These are phyloP conservation scores for Melanostoma scalare DNA, from an alignment of 2,888 invertebrate species.

Conservation along the genomic window DNA sequence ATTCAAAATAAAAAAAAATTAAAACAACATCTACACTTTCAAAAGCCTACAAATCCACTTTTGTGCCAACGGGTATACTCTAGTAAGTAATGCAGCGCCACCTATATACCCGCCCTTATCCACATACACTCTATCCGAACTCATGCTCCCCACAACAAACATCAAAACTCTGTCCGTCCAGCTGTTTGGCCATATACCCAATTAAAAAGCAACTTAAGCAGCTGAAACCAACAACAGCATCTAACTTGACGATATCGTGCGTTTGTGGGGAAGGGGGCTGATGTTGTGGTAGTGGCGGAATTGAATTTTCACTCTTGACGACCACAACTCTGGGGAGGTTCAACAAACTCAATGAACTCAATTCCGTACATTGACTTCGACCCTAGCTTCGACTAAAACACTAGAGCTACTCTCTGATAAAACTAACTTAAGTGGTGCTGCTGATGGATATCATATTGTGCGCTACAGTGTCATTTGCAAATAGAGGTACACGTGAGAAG, in stretches of 20 bases:
- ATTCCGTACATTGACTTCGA: constrained; percentile 70
- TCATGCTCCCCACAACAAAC: constrained; percentile 6
- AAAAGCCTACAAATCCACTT: constrained; percentile 66
- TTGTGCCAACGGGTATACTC: constrained; percentile 43
- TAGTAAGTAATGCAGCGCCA: constrained; percentile 13
- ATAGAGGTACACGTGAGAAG: background rate
- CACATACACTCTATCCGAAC: background rate
- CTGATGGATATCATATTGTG: constrained; percentile 44
- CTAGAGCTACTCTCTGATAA: constrained; percentile 39
- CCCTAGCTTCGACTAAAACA: constrained; percentile 58
- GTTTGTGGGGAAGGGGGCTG: constrained; percentile 8
- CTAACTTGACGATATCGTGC: constrained; percentile 20
- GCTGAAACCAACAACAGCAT: constrained; percentile 61
- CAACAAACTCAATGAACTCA: constrained; percentile 70
- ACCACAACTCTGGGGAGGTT: constrained; percentile 61
- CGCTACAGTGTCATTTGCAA: constrained; percentile 44
- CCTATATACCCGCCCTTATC: constrained; percentile 47
- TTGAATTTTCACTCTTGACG: constrained; percentile 70
- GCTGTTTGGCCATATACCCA: constrained; percentile 59
- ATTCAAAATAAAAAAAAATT: constrained; percentile 6
- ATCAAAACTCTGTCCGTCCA: constrained; percentile 27
- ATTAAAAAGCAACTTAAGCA: constrained; percentile 57
- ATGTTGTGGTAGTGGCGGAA: constrained; percentile 30
- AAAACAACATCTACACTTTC: constrained; percentile 52
- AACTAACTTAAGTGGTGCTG: constrained; percentile 40